These are phyloP conservation scores for Cecidostiba fungosa DNA, from an alignment of 2,888 invertebrate species.

Conservation along the genomic window DNA sequence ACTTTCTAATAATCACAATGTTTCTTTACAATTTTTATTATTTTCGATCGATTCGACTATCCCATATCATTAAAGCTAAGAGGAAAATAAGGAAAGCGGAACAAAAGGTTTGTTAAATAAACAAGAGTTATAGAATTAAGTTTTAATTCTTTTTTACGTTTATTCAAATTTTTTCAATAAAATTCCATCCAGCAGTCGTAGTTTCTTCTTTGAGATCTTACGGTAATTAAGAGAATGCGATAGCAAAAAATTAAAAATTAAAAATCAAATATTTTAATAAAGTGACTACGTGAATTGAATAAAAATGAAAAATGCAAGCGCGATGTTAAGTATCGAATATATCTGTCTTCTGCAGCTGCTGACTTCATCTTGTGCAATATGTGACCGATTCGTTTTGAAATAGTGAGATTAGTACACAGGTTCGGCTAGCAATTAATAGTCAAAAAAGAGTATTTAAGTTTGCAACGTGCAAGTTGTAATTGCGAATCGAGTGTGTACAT, in stretches of 20 bases:
- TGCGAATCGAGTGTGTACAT: slow-evolving; percentile 32
- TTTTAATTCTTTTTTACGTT: slow-evolving; percentile 57
- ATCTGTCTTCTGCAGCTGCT: slow-evolving; percentile 11
- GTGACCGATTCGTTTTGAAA: background rate
- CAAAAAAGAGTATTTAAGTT: background rate
- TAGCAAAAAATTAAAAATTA: slow-evolving; percentile 8
- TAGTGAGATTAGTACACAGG: background rate
- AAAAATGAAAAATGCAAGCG: background rate
- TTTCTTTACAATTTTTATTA: background rate
- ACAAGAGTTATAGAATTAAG: slow-evolving; percentile 52
- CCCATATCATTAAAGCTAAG: slow-evolving; percentile 50
- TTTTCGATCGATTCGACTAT: slow-evolving; percentile 57
- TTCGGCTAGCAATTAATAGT: slow-evolving; percentile 25
- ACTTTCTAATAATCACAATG: background rate
- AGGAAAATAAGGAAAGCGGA: slow-evolving; percentile 43
- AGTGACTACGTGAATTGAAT: background rate
- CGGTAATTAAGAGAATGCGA: slow-evolving; percentile 21
- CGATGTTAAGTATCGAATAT: background rate
- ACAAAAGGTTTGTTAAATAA: slow-evolving; percentile 51
- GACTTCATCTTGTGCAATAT: slow-evolving; percentile 27
- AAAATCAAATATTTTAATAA: slow-evolving; percentile 22
- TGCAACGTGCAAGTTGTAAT: slow-evolving; percentile 29
- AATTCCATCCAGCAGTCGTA: slow-evolving; percentile 35
- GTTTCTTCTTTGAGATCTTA: background rate
- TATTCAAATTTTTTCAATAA: slow-evolving; percentile 53